Conservation (phyloP, 2,113 vertebrate species). For the Chinchilla lanigera region DNA sequence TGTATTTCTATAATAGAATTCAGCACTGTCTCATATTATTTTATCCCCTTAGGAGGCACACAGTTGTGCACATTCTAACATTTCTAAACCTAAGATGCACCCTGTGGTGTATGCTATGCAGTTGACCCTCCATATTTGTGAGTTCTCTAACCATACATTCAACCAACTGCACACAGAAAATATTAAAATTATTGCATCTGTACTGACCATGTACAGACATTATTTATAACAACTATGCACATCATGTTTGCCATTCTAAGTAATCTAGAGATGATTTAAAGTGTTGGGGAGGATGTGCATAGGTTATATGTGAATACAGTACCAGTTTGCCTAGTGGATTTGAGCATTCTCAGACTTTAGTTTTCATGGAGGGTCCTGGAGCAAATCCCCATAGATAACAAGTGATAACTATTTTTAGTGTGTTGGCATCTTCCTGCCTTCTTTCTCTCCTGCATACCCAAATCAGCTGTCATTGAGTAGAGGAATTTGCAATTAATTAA, state of each 20-base stretch:
- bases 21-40: background rate
- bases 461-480: background rate
- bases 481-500: conserved; percentile 39
- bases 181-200: background rate
- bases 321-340: background rate
- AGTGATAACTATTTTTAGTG: background rate
- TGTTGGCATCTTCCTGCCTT: background rate
- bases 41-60: background rate
- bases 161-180: background rate
- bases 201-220: background rate
- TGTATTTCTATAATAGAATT: background rate
- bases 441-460: background rate
- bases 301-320: background rate
- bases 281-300: background rate
- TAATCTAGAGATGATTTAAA: background rate
- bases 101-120: background rate
- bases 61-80: background rate
- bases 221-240: background rate
- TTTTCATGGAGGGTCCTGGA: background rate
- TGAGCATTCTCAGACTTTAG: background rate
- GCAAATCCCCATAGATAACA: background rate
- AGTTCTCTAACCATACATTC: background rate
- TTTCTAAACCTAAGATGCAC: conserved; percentile 33
- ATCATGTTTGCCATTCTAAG: background rate
- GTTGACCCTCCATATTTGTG: background rate